Conservation (phyloP, 2,113 vertebrate species). For the Dunckerocampus dactyliophorus region DNA sequence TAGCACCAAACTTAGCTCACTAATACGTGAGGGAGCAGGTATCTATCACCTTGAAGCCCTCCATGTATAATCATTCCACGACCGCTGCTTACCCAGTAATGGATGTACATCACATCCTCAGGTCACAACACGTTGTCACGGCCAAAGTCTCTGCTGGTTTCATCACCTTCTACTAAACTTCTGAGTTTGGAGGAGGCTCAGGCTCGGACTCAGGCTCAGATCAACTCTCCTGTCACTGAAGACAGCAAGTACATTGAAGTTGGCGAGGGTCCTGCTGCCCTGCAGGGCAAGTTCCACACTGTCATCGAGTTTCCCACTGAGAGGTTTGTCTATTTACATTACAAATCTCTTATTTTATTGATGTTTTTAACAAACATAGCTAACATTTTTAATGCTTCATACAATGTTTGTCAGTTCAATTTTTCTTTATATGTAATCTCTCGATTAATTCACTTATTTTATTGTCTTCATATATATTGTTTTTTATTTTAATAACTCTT, state of each 20-base stretch:
- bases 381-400: too few species aligned
- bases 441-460: not conserved
- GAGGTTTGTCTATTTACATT: constrained; percentile 73
- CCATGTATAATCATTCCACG: too few species aligned
- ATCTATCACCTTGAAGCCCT: not conserved
- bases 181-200: constrained; percentile 94
- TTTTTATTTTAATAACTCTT: not conserved
- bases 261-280: constrained; percentile 92
- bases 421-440: not conserved
- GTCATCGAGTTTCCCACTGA: constrained; percentile 95
- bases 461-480: not conserved
- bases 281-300: constrained; percentile 96
- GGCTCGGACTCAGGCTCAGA: constrained; percentile 92
- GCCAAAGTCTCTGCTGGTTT: constrained; percentile 93
- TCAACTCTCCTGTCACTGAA: constrained; percentile 87
- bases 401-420: too few species aligned
- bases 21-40: constrained; percentile 94
- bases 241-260: constrained; percentile 98
- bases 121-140: constrained; percentile 87
- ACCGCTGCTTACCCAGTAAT: not conserved
- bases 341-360: not conserved
- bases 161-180: constrained; percentile 92
- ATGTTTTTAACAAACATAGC: not conserved
- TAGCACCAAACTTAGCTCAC: constrained; percentile 87
- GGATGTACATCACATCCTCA: constrained; percentile 29